These are phyloP conservation scores for Crocuta crocuta DNA, from an alignment of 2,113 vertebrate genomes.

Conservation along the genomic window DNA sequence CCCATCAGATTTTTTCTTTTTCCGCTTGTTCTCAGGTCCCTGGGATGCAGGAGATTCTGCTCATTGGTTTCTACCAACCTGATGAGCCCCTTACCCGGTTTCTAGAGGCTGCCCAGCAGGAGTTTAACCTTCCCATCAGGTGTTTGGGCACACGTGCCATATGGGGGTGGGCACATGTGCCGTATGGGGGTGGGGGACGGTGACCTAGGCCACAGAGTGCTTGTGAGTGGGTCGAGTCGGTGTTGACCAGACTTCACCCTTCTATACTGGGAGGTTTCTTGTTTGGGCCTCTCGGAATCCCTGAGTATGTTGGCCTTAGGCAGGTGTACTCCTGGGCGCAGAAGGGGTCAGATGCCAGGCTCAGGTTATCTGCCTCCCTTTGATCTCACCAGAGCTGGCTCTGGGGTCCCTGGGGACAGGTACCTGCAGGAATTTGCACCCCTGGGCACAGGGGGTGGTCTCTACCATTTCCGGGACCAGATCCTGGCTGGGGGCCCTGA, in stretches of 20 bases:
- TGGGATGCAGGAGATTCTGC: slow-evolving; percentile 96
- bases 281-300: not conserved
- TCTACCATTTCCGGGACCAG: slow-evolving; percentile 99
- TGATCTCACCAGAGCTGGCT: slow-evolving; percentile 13
- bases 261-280: not conserved
- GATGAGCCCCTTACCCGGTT: slow-evolving; percentile 96
- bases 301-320: not conserved
- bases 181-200: not conserved
- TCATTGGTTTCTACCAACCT: slow-evolving; percentile 98
- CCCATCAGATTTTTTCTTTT: not conserved
- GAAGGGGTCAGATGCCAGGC: not conserved
- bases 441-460: slow-evolving; percentile 96
- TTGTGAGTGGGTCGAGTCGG: accelerated
- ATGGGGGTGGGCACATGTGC: not conserved
- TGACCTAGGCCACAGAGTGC: not conserved
- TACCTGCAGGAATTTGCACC: slow-evolving; percentile 97
- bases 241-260: not conserved
- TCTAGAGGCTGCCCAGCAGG: slow-evolving; percentile 92
- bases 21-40: slow-evolving; percentile 87
- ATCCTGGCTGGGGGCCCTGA: slow-evolving; percentile 95
- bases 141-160: slow-evolving; percentile 56
- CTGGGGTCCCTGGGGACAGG: slow-evolving; percentile 82
- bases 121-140: slow-evolving; percentile 96
- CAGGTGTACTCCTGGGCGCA: not conserved
- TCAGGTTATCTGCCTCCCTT: not conserved